These are phyloP conservation scores for Atrina japonica DNA, from an alignment of 2,888 invertebrate species.

Conservation along the genomic window DNA sequence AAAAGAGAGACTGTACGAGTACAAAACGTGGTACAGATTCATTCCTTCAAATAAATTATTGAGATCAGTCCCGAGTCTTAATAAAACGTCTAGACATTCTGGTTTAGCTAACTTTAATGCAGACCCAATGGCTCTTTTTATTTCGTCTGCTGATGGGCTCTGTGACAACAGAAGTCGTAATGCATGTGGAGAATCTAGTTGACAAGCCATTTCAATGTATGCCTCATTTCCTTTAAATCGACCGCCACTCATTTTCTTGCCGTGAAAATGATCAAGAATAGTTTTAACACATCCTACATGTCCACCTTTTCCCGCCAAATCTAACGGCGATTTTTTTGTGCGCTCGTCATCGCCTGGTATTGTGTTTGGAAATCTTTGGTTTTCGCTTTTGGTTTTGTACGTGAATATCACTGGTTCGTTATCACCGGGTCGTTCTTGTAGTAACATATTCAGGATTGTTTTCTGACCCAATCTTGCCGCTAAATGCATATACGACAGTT, in stretches of 20 bases:
- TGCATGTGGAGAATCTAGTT: constrained; percentile 67
- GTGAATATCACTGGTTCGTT: constrained; percentile 45
- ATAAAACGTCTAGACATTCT: constrained; percentile 69
- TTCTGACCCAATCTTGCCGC: constrained; percentile 68
- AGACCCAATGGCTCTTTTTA: constrained; percentile 67
- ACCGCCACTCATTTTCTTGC: constrained; percentile 40
- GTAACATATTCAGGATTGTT: constrained; percentile 61
- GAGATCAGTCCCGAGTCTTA: constrained; percentile 58
- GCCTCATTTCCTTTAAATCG: constrained; percentile 40
- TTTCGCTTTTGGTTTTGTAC: constrained; percentile 31
- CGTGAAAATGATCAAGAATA: constrained; percentile 61
- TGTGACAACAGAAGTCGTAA: constrained; percentile 64
- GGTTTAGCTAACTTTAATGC: constrained; percentile 68
- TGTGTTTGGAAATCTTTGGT: no score
- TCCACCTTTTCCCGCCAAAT: constrained; percentile 68
- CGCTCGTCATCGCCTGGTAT: constrained; percentile 21
- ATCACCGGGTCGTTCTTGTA: constrained; percentile 67
- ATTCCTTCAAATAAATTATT: constrained; percentile 68
- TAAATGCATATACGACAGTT: constrained; percentile 71
- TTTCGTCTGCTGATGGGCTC: constrained; percentile 48
- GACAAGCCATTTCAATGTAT: constrained; percentile 66
- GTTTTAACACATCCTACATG: constrained; percentile 66
- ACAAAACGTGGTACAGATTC: constrained; percentile 76
- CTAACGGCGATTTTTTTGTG: constrained; percentile 58
- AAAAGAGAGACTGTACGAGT: constrained; percentile 68